These are phyloP conservation scores for Aradus depressus DNA, from an alignment of 2,888 invertebrate species.

Conservation along the genomic window DNA sequence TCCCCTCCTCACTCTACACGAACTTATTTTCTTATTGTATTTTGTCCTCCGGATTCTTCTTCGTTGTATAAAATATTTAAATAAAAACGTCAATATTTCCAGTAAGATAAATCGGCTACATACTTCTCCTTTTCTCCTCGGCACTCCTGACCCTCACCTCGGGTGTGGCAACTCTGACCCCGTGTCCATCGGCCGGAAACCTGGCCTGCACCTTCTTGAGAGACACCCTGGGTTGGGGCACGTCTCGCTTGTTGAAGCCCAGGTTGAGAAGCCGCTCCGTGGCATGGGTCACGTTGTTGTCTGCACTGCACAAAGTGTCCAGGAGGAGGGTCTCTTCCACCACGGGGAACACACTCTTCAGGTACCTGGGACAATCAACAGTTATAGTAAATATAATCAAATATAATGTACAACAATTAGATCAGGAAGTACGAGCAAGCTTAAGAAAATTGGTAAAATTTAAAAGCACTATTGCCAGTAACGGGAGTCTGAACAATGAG, in stretches of 20 bases:
- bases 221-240: constrained; percentile 41
- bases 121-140: constrained; percentile 32
- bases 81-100: too few relatives aligned
- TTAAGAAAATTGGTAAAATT: too few relatives aligned
- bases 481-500: too few relatives aligned
- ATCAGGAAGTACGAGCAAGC: too few relatives aligned
- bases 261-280: constrained; percentile 66
- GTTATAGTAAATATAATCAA: too few relatives aligned
- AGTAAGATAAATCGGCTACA: too few relatives aligned
- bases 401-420: too few relatives aligned
- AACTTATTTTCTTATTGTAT: background rate
- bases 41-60: background rate
- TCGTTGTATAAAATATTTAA: too few relatives aligned
- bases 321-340: constrained; percentile 79
- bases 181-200: constrained; percentile 20
- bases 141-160: constrained; percentile 27
- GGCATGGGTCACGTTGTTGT: constrained; percentile 82
- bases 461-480: too few relatives aligned
- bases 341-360: constrained; percentile 82
- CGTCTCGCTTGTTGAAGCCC: constrained; percentile 73
- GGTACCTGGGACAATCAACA: constrained; percentile 51
- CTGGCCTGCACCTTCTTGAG: constrained; percentile 27
- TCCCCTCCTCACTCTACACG: background rate
- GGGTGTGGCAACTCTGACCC: constrained; percentile 23
- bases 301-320: constrained; percentile 71